Conservation (phyloP, 2,888 invertebrate genomes). For the Keiferia lycopersicella region DNA sequence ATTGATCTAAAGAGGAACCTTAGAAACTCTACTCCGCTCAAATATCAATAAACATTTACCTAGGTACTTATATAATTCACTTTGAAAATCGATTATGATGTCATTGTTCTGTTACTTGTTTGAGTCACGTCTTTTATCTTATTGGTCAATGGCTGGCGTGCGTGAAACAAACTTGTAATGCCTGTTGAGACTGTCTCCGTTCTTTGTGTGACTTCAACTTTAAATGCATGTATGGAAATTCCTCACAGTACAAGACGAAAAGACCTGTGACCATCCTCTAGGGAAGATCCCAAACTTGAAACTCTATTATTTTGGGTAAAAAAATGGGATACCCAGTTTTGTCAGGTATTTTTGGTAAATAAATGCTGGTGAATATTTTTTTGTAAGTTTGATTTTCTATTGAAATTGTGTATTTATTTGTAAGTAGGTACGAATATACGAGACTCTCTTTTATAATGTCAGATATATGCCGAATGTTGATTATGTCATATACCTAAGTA, state of each 20-base stretch:
- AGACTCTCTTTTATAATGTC: too few species aligned
- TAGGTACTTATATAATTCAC: too few species aligned
- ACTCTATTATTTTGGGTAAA: constrained; percentile 71
- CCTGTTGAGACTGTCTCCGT: constrained; percentile 36
- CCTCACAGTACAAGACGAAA: constrained; percentile 29
- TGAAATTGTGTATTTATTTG: neutral
- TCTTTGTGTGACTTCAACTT: constrained; percentile 35
- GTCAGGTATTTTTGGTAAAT: neutral
- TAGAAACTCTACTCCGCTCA: too few species aligned
- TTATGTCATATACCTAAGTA: too few species aligned
- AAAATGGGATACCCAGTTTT: constrained; percentile 65
- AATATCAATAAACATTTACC: too few species aligned
- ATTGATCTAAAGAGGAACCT: too few species aligned
- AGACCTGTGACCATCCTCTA: neutral
- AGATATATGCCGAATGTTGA: too few species aligned
- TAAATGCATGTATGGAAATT: constrained; percentile 35
- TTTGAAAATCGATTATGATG: too few species aligned
- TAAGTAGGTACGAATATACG: too few species aligned
- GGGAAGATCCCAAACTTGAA: neutral
- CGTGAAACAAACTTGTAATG: constrained; percentile 35
- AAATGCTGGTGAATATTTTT: neutral
- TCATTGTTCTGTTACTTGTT: too few species aligned
- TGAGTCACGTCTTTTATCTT: neutral
- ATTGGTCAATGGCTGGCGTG: neutral
- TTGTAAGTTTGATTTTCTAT: neutral